Conservation (phyloP, 2,113 vertebrate species). For the Chascanopsetta lugubris region DNA sequence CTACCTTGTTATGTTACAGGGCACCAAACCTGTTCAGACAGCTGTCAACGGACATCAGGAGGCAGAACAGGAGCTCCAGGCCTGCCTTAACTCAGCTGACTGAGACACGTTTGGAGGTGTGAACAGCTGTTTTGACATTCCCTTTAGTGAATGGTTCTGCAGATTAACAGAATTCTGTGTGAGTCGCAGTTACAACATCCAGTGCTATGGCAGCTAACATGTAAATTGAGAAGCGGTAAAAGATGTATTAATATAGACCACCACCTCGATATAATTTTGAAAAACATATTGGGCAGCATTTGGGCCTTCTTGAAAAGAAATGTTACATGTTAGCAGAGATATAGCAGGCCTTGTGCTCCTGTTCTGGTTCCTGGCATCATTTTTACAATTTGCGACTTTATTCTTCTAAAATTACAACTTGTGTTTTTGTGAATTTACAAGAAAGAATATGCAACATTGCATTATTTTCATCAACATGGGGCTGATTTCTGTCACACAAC, state of each 20-base stretch:
- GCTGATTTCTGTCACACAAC: too few species aligned
- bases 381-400: too few species aligned
- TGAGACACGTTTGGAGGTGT: slow-evolving; percentile 57
- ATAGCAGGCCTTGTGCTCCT: too few species aligned
- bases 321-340: too few species aligned
- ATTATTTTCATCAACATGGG: too few species aligned
- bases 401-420: too few species aligned
- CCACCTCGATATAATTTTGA: neutral
- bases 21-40: slow-evolving; percentile 68
- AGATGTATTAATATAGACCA: neutral
- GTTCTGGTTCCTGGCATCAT: too few species aligned
- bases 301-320: too few species aligned
- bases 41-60: slow-evolving; percentile 62
- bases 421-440: too few species aligned
- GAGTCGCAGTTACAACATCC: neutral
- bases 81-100: slow-evolving; percentile 47
- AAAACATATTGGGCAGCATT: too few species aligned
- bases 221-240: neutral
- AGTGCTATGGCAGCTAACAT: neutral
- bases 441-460: too few species aligned
- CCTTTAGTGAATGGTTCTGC: slow-evolving; percentile 50
- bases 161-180: slow-evolving; percentile 21
- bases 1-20: slow-evolving; percentile 43
- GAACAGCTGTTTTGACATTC: slow-evolving; percentile 67
- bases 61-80: slow-evolving; percentile 48